A percentile compares a stretch with the other conserved stretches of the same genome.
Conservation (phyloP, 30 jellyfish, hydroid and myxozoan species). For the Turritopsis dohrnii region DNA sequence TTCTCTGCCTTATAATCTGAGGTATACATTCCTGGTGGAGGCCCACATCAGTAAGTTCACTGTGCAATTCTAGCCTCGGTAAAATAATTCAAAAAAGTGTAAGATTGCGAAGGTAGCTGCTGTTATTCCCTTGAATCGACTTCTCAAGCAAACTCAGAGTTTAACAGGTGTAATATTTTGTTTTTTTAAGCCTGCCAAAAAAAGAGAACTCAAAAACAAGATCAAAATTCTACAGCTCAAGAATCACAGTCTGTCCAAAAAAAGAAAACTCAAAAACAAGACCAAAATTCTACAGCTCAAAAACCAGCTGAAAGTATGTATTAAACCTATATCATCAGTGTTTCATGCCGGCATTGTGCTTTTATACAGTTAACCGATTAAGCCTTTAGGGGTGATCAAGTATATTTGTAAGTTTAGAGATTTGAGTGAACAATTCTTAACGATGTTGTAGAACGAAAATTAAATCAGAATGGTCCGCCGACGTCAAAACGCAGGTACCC, state of each 20-base stretch:
- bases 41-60: background rate
- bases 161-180: background rate
- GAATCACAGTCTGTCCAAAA: background rate
- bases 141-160: background rate
- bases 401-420: background rate
- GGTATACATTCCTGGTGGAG: no score
- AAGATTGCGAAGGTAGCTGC: no score
- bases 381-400: background rate
- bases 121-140: background rate
- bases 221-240: background rate
- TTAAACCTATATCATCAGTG: background rate
- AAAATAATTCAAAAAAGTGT: no score
- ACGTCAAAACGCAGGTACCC: background rate
- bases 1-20: no score
- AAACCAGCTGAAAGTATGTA: background rate
- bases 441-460: background rate
- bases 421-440: no score
- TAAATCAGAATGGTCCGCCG: background rate
- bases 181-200: background rate
- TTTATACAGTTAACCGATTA: background rate
- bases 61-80: background rate
- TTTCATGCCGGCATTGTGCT: background rate
- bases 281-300: background rate
- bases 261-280: background rate
- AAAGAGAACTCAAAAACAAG: background rate